Conservation (phyloP, 2,797 vertebrate genomes). For the Tokudaia muenninki region DNA sequence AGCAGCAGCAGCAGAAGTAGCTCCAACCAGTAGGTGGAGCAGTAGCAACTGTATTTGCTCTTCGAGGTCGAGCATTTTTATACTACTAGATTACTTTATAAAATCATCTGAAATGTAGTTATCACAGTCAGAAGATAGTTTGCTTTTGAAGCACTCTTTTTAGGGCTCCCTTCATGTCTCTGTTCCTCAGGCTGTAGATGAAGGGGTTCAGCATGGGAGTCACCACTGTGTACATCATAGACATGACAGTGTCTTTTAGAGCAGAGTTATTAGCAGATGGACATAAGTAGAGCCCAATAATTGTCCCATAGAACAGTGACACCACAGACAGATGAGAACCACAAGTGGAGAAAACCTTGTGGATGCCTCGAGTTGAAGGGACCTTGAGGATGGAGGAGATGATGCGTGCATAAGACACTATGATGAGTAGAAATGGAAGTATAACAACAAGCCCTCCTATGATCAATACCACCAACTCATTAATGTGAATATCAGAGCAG, state of each 20-base stretch:
- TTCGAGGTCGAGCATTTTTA: neutral
- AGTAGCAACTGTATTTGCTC: neutral
- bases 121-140: neutral
- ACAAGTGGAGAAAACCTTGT: slow-evolving; percentile 36
- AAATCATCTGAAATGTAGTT: neutral
- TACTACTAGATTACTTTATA: neutral
- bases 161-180: slow-evolving; percentile 68
- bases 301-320: slow-evolving; percentile 33
- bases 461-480: slow-evolving; percentile 67
- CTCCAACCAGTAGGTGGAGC: neutral
- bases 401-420: slow-evolving; percentile 64
- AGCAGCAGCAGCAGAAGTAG: neutral
- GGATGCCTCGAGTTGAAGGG: neutral
- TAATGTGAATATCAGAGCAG: slow-evolving; percentile 67
- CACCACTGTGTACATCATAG: slow-evolving; percentile 38
- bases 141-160: slow-evolving; percentile 11
- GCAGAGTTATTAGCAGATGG: neutral
- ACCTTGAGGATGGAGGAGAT: slow-evolving; percentile 71
- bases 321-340: slow-evolving; percentile 34
- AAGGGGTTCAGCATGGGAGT: slow-evolving; percentile 75
- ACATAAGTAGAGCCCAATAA: neutral
- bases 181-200: slow-evolving; percentile 64
- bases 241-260: neutral
- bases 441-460: slow-evolving; percentile 67
- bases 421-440: slow-evolving; percentile 72